These are phyloP conservation scores for Rhea pennata DNA, from an alignment of 2,113 vertebrate genomes.

Conservation along the genomic window DNA sequence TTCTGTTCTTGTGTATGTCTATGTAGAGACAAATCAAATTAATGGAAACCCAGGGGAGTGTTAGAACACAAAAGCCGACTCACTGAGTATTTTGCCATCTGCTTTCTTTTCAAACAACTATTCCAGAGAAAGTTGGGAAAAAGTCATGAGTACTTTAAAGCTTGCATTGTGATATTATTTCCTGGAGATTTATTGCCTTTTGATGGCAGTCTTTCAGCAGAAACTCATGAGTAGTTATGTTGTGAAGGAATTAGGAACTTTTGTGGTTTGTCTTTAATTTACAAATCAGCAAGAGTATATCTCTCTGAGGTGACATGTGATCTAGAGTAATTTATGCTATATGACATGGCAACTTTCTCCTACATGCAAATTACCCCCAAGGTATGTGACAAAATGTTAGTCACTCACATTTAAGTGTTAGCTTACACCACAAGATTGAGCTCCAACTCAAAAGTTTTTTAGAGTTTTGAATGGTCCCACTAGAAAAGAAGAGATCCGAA, in stretches of 20 bases:
- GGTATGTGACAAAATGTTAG: background rate
- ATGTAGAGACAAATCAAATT: background rate
- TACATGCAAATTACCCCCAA: conserved; percentile 21
- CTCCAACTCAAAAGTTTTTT: background rate
- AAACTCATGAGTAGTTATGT: conserved; percentile 48
- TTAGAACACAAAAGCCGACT: conserved; percentile 29
- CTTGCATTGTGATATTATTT: conserved; percentile 57
- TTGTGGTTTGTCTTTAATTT: conserved; percentile 64
- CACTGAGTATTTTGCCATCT: conserved; percentile 58
- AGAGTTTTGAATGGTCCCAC: background rate
- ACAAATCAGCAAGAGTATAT: conserved; percentile 61
- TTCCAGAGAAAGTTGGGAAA: conserved; percentile 54
- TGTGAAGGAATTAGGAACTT: conserved; percentile 56
- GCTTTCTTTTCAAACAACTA: conserved; percentile 58
- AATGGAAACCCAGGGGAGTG: background rate
- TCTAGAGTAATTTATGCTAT: conserved; percentile 32
- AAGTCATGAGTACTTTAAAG: conserved; percentile 42
- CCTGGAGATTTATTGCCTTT: conserved; percentile 67
- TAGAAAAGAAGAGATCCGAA: background rate
- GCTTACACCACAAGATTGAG: background rate
- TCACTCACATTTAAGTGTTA: background rate
- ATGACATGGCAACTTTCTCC: conserved; percentile 7
- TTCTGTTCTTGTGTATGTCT: conserved; percentile 22
- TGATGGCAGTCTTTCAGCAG: conserved; percentile 68
- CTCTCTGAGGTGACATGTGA: conserved; percentile 30